These are phyloP conservation scores for Acrocephalus kingi DNA, from an alignment of 2,113 vertebrate genomes.

Conservation along the genomic window DNA sequence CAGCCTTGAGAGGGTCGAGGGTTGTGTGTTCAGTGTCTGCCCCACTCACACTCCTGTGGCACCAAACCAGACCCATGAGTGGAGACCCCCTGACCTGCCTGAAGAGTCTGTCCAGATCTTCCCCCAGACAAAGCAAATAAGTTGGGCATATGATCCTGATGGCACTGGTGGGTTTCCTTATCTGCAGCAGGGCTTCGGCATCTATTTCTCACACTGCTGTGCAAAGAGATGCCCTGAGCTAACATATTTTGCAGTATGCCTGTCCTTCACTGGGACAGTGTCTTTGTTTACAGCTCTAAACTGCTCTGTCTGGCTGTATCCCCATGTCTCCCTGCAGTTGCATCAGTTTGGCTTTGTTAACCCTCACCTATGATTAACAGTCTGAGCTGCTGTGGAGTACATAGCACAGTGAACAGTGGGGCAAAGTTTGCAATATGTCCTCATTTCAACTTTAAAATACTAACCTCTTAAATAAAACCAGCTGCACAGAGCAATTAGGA, in stretches of 20 bases:
- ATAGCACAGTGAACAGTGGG: background rate
- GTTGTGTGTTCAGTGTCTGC: background rate
- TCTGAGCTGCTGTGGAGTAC: background rate
- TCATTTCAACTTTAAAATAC: constrained; percentile 34
- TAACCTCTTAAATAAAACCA: constrained; percentile 29
- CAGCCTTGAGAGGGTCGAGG: background rate
- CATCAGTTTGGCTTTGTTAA: background rate
- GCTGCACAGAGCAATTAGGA: background rate
- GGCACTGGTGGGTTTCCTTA: background rate
- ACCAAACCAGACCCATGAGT: accelerated
- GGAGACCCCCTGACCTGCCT: background rate
- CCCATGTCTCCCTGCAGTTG: background rate
- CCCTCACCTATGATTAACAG: background rate
- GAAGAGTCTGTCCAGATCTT: background rate
- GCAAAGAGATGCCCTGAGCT: background rate
- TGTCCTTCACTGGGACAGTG: background rate
- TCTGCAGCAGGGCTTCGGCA: background rate
- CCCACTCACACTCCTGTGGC: accelerated
- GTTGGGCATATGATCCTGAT: background rate
- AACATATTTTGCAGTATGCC: background rate
- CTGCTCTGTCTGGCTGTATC: background rate
- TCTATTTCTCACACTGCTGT: background rate
- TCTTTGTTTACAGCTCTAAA: background rate
- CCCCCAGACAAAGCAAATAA: background rate
- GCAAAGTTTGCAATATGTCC: background rate